Evolutionary conservation across 1,140 invertebrate genomes (phyloP), one percentile per base, ranked within the genome.

Genomic region (Pemphigus obesinymphae): DNA sequence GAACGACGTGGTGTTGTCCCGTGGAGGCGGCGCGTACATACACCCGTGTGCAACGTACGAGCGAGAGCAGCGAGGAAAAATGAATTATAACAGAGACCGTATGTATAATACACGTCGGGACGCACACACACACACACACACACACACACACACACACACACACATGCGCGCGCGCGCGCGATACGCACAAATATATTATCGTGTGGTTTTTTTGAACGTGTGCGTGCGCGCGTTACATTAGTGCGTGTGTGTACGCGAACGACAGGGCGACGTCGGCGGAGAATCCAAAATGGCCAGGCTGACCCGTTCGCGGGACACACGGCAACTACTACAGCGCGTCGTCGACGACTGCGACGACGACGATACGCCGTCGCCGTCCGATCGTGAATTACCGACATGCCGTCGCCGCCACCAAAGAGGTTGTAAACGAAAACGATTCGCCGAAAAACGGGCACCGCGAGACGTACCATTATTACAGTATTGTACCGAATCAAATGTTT

Each of bases 231-330:
- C 31, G 58, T 13, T 45, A n/a, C n/a, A n/a, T n/a, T n/a, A n/a
- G n/a, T n/a, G n/a, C n/a, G 53, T 61, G 58, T 20, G 70, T 73
- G 43, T 26, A 26, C 13, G 31, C 45, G 45, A 15, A 29, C 23
- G 45, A 75, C 72, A 29, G 72, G 72, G 48, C 72, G 72, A n/a
- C 43, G 58, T 61, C 17, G 17, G 72, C n/a, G 17, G 48, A 10
- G 48, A 75, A 75, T 50, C 40, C 72, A 75, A 75, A 75, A 75
- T 75, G 31, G 50, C 73, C 73, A 78, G 73, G 50, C 34, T 78
- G 73, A 40, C 73, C 73, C 31, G 45, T 78, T 78, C 73, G 50
- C 20, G 73, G 73, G 73, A 78, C n/a, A n/a, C n/a, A n/a, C n/a
- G n/a, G n/a, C n/a, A n/a, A n/a, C n/a, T n/a, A n/a, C n/a, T n/a